These are phyloP conservation scores for Cosmia trapezina DNA, from an alignment of 2,888 invertebrate genomes.

Conservation along the genomic window DNA sequence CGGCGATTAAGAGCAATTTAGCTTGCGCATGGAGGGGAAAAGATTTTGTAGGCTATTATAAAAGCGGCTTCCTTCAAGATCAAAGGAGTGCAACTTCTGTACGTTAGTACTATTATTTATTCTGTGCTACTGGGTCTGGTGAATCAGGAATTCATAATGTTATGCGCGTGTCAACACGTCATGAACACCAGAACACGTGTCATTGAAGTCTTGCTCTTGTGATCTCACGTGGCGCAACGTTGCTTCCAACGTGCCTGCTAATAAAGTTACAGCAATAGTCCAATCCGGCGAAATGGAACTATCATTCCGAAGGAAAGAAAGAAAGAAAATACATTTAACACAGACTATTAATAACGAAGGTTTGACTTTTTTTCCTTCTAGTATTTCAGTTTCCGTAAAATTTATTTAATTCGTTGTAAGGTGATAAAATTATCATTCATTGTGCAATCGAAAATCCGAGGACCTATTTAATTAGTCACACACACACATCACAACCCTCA, in stretches of 20 bases:
- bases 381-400: too few relatives aligned
- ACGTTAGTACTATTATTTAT: too few relatives aligned
- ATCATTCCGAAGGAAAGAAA: neutral
- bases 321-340: too few relatives aligned
- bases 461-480: neutral
- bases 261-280: conserved; percentile 50
- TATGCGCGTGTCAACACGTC: conserved; percentile 24
- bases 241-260: conserved; percentile 52
- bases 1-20: too few relatives aligned
- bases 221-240: conserved; percentile 55
- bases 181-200: conserved; percentile 48
- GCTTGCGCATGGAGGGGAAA: too few relatives aligned
- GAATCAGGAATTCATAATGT: neutral
- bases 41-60: too few relatives aligned
- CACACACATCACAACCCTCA: neutral
- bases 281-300: conserved; percentile 12
- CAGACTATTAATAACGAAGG: too few relatives aligned
- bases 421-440: conserved; percentile 5
- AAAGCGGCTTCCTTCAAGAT: too few relatives aligned
- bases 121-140: neutral
- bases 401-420: neutral
- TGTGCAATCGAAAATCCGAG: conserved; percentile 27
- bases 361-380: too few relatives aligned
- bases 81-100: too few relatives aligned
- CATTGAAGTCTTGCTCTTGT: conserved; percentile 26